Evolutionary conservation across 2,113 vertebrate genomes (phyloP).

Genomic region (Sitta europaea): DNA sequence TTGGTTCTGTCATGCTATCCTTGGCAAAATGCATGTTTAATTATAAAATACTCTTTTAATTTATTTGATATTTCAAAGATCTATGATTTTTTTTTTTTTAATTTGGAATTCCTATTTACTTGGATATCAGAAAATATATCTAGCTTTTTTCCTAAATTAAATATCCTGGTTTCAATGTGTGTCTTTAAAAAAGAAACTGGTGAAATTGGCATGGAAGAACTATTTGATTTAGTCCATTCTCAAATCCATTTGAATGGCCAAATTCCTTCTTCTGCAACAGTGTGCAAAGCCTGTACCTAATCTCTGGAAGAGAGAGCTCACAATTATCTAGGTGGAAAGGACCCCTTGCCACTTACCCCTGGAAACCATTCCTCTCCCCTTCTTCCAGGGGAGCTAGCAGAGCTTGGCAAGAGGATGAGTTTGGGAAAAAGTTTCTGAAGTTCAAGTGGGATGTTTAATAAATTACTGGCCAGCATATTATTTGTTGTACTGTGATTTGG

Average conservation of each 20-base stretch:
- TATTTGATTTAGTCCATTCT: background rate
- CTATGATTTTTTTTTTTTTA: background rate
- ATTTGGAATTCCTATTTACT: background rate
- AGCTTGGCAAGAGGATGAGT: background rate
- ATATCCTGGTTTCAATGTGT: background rate
- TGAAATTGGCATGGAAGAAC: background rate
- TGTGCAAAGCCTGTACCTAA: background rate
- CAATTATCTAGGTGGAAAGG: background rate
- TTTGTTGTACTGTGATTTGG: constrained; percentile 58
- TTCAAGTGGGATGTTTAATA: constrained; percentile 60
- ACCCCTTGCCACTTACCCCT: background rate
- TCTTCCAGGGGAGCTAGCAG: background rate
- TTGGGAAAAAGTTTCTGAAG: constrained; percentile 37
- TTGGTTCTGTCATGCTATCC: background rate
- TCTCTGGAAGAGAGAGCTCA: background rate
- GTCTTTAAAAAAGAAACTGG: background rate
- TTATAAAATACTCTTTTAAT: background rate
- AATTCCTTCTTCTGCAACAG: background rate
- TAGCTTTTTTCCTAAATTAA: background rate
- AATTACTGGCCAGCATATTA: constrained; percentile 48
- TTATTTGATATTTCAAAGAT: background rate
- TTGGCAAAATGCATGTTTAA: background rate
- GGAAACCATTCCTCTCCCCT: background rate
- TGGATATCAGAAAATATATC: background rate
- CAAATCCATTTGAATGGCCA: background rate